Percentiles rank a stretch among this genome's conserved stretches.
Evolutionary conservation across 2,888 invertebrate species (phyloP).

Genomic region (Ennomos erosarius): DNA sequence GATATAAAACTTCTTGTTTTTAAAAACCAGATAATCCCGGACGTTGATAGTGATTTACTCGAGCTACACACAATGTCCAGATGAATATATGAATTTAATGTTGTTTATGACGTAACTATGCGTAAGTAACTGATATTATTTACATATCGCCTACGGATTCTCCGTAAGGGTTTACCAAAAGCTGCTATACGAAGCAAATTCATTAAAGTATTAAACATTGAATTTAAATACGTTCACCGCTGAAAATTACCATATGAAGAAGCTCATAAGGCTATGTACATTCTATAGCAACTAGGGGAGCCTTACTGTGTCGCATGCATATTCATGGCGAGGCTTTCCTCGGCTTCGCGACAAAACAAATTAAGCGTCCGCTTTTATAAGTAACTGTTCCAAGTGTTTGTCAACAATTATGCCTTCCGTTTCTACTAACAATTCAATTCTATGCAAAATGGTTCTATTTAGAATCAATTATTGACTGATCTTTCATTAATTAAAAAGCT

Average conservation of each 20-base stretch:
- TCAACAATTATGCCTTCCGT: slow-evolving; percentile 33
- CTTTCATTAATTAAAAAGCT: too few relatives aligned
- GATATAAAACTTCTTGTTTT: too few relatives aligned
- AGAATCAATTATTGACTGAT: not conserved
- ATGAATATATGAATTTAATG: too few relatives aligned
- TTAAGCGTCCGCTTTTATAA: slow-evolving; percentile 39
- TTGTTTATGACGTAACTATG: too few relatives aligned
- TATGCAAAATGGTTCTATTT: slow-evolving; percentile 6
- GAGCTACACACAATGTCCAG: too few relatives aligned
- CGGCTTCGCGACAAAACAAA: slow-evolving; percentile 43
- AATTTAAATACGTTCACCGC: slow-evolving; percentile 34
- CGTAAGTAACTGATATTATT: too few relatives aligned
- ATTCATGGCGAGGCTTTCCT: slow-evolving; percentile 45
- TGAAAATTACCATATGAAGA: slow-evolving; percentile 48
- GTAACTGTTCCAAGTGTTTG: slow-evolving; percentile 28
- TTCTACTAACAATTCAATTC: slow-evolving; percentile 32
- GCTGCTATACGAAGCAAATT: slow-evolving; percentile 1
- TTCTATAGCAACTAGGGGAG: slow-evolving; percentile 44
- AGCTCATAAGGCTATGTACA: slow-evolving; percentile 39
- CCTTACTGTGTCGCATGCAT: slow-evolving; percentile 49
- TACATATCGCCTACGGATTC: too few relatives aligned
- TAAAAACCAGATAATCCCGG: too few relatives aligned
- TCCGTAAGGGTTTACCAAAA: too few relatives aligned
- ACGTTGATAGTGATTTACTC: too few relatives aligned
- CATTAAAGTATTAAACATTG: slow-evolving; percentile 37